Conservation (phyloP, 2,113 vertebrate species). For the Lasiurus borealis region DNA sequence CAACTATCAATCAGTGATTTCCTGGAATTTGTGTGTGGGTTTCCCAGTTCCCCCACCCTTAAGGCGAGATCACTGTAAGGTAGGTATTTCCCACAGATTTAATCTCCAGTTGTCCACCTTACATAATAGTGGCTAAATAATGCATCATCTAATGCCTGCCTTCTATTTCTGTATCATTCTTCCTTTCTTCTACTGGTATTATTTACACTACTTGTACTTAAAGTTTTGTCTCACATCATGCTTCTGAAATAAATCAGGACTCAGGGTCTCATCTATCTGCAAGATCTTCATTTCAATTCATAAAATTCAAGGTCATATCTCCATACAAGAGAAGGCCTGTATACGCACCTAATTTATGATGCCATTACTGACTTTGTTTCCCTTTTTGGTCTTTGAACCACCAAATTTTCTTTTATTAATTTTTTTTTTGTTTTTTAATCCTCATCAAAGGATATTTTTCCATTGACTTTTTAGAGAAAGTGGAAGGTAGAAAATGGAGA, state of each 20-base stretch:
- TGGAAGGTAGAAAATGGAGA: no score
- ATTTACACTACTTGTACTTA: not conserved
- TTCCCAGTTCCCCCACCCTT: not conserved
- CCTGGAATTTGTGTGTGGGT: not conserved
- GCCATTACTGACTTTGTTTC: not conserved
- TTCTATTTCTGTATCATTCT: not conserved
- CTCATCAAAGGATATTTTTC: no score
- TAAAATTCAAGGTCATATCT: not conserved
- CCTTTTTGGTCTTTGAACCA: not conserved
- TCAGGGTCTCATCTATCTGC: not conserved
- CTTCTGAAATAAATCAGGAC: not conserved
- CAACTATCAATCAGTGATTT: not conserved
- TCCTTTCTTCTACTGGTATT: not conserved
- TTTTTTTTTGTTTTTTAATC: no score
- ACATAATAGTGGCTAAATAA: not conserved
- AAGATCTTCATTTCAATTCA: not conserved
- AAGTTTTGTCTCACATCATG: slow-evolving; percentile 14
- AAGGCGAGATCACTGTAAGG: not conserved
- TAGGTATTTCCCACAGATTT: not conserved
- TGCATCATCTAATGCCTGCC: not conserved
- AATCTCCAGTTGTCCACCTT: not conserved
- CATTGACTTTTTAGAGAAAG: no score
- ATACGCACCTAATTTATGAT: not conserved
- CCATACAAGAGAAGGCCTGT: not conserved
- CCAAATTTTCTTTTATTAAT: not conserved